These are phyloP conservation scores for Alaudala cheleensis DNA, from an alignment of 2,113 vertebrate species.

Conservation along the genomic window DNA sequence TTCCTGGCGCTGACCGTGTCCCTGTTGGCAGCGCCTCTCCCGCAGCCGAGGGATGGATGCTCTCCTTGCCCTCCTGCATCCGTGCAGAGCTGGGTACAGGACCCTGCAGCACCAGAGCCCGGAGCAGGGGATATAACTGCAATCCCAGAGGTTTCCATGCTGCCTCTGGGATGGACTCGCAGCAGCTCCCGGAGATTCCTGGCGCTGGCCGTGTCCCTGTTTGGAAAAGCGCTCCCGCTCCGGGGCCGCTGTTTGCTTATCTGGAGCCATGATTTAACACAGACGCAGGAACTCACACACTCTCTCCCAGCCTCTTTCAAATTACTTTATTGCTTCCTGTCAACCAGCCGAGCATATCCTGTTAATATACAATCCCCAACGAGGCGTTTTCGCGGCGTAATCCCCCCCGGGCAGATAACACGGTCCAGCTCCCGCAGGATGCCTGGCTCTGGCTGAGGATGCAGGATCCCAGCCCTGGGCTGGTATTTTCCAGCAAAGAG, in stretches of 20 bases:
- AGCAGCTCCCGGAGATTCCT: neutral
- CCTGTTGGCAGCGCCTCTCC: too few species aligned
- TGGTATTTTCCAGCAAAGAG: neutral
- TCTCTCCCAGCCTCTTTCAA: slow-evolving; percentile 52
- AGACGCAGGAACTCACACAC: slow-evolving; percentile 55
- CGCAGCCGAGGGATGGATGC: neutral
- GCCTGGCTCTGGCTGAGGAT: neutral
- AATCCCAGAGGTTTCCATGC: neutral
- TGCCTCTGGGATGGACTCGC: neutral
- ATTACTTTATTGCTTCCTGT: slow-evolving; percentile 71
- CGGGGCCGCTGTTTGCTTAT: slow-evolving; percentile 55
- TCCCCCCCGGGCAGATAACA: slow-evolving; percentile 30
- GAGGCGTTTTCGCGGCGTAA: slow-evolving; percentile 19
- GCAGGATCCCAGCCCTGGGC: neutral
- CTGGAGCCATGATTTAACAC: slow-evolving; percentile 47
- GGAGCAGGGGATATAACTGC: neutral
- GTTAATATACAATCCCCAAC: slow-evolving; percentile 52
- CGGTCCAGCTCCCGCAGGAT: neutral
- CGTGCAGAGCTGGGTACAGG: fast-evolving
- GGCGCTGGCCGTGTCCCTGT: neutral
- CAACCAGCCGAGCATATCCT: slow-evolving; percentile 56
- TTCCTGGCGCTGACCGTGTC: too few species aligned
- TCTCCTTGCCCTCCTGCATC: fast-evolving
- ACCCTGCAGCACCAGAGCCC: neutral
- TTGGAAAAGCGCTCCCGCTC: neutral